phyloP scores from a whole-genome alignment of 1,140 invertebrate genomes.

The Kradibia gibbosae region DNA sequence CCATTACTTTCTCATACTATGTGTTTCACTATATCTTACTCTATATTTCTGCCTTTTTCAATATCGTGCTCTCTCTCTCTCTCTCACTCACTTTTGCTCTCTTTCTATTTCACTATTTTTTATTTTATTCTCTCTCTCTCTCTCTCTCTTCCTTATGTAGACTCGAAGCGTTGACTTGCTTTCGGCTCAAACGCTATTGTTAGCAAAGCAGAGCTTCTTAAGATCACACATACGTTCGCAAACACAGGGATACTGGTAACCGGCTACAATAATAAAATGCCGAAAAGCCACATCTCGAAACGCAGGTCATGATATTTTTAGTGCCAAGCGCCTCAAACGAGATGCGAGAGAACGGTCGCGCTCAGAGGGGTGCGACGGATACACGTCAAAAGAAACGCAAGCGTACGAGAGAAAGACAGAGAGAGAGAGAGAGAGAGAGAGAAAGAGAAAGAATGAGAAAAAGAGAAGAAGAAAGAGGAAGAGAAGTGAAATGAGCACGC shows the following conservation, averaged over 20 bases:
- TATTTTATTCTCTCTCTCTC: constrained; percentile 52
- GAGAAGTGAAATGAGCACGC: constrained; percentile 30
- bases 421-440: constrained; percentile 17
- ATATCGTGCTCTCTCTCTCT: background rate
- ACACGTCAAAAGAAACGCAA: constrained; percentile 21
- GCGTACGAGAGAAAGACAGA: background rate
- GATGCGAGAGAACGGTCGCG: constrained; percentile 8
- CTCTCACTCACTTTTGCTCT: constrained; percentile 52
- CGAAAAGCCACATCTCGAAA: constrained; percentile 67
- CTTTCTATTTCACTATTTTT: background rate
- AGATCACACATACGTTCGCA: constrained; percentile 18
- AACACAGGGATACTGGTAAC: constrained; percentile 35
- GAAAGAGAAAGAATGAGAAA: constrained; percentile 49
- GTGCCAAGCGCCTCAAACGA: constrained; percentile 32
- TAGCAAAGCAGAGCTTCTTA: constrained; percentile 56
- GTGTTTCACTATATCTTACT: too few relatives aligned
- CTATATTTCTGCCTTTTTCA: too few relatives aligned
- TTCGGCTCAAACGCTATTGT: constrained; percentile 67
- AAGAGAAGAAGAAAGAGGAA: constrained; percentile 28
- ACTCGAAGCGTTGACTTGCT: constrained; percentile 3
- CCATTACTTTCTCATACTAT: too few relatives aligned
- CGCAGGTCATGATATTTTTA: constrained; percentile 71
- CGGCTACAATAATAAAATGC: constrained; percentile 70
- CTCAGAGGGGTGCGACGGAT: constrained; percentile 6
- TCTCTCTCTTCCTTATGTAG: constrained; percentile 16